Evolutionary conservation across 2,888 invertebrate species (phyloP).

Genomic region (Acanthosepion esculentum): DNA sequence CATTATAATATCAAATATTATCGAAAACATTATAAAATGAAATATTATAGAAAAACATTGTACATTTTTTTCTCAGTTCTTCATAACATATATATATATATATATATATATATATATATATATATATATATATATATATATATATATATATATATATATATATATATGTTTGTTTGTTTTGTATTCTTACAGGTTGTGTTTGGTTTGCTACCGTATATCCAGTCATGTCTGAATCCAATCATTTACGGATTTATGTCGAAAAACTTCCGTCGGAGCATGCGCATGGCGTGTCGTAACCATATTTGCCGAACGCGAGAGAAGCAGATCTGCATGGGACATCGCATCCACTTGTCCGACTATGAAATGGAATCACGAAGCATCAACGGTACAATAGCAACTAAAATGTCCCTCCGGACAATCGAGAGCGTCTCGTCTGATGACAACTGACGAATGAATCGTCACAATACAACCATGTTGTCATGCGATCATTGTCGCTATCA

Average conservation of each 20-base stretch:
- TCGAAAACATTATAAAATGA: no score
- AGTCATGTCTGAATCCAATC: conserved; percentile 68
- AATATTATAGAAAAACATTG: no score
- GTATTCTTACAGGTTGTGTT: conserved; percentile 60
- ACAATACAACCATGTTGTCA: background rate
- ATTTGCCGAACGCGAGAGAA: conserved; percentile 52
- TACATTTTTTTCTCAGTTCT: no score
- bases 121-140: no score
- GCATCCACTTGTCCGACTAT: conserved; percentile 52
- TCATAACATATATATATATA: no score
- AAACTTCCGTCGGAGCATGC: conserved; percentile 60
- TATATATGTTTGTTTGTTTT: no score
- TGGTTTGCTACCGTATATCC: conserved; percentile 66
- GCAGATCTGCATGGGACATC: conserved; percentile 50
- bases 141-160: no score
- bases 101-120: no score
- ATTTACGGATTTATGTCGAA: conserved; percentile 71
- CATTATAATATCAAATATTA: no score
- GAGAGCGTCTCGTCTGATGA: conserved; percentile 53
- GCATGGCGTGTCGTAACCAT: conserved; percentile 51
- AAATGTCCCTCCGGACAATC: conserved; percentile 53
- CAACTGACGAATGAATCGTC: background rate
- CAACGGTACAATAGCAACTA: conserved; percentile 55
- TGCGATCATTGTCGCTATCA: background rate
- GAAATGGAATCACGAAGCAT: conserved; percentile 53